These are phyloP conservation scores for Periparus ater DNA, from an alignment of 2,797 vertebrate genomes.

Conservation along the genomic window DNA sequence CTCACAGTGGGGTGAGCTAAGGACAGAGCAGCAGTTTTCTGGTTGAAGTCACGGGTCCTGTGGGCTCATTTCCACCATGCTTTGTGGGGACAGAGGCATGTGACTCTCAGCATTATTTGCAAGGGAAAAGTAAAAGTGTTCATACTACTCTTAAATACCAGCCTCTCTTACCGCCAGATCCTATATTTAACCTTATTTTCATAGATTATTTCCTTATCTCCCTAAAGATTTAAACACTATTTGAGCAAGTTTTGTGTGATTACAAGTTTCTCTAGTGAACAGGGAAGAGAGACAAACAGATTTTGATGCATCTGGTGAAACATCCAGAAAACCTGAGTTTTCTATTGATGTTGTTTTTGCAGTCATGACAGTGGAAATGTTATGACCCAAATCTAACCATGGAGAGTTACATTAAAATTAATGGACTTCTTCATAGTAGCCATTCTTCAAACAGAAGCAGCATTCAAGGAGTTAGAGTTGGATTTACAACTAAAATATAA, in stretches of 20 bases:
- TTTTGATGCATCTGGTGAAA: neutral
- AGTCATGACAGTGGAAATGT: neutral
- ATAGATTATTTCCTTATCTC: neutral
- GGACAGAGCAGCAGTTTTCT: conserved; percentile 17
- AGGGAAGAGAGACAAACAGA: neutral
- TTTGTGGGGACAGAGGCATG: conserved; percentile 28
- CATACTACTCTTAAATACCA: neutral
- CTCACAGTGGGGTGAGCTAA: conserved; percentile 18
- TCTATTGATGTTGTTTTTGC: conserved; percentile 2
- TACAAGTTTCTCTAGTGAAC: neutral
- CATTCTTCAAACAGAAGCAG: neutral
- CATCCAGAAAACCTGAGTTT: neutral
- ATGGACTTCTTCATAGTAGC: neutral
- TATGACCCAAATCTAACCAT: conserved; percentile 14
- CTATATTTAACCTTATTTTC: neutral
- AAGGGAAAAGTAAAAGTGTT: neutral
- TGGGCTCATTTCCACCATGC: neutral
- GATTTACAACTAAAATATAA: conserved; percentile 53
- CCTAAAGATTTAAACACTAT: neutral
- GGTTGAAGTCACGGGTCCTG: conserved; percentile 35
- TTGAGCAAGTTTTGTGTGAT: neutral
- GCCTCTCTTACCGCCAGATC: fast-evolving
- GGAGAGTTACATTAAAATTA: conserved; percentile 1
- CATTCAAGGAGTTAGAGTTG: neutral
- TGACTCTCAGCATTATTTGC: neutral